Evolutionary conservation across 2,888 invertebrate genomes (phyloP), one percentile per base, ranked within the genome.

Genomic region (Coecobrya sp.): DNA sequence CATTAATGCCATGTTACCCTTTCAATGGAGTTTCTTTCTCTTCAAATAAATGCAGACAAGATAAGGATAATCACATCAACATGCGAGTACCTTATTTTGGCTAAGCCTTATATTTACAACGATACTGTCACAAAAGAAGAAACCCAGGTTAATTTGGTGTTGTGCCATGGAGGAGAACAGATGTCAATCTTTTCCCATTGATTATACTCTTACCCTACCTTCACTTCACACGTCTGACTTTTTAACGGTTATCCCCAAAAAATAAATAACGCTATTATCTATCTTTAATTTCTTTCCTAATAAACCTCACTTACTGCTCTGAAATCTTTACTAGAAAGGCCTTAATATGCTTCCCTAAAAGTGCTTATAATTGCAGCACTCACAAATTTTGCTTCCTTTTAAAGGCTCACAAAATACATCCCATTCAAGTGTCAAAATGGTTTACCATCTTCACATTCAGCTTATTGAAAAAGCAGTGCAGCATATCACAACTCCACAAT

Each of bases 401-500:
- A 70, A 86, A n/a, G 19, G 52, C 30, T 30, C 70, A 62, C 52
- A 86, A 42, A 65, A 27, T 4, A 13, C 22, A 16, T 27, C 36
- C 81, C 76, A 86, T 91, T 91, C 91, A 91, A 86, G 86, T 91
- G 91, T 91, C 91, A 86, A 65, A 65, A 73, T 16, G 55, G 25
- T 86, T 86, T 86, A 59, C 11, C 36, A 7, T 36, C 2, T 52
- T 27, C 42, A 22, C 25, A 36, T 55, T 73, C 22, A 73, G 19
- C 45, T 65, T 30, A 86, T 82, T 84, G 49, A 42, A 52, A 86
- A 86, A 49, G 7, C 30, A 36, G 7, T 30, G 25, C 36, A 10
- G 25, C 36, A 10, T 36, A 7, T 11, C 5, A 27, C 49, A 49
- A 36, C 0, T 68, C 13, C 68, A 30, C 2, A 30, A 13, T 13